Percentiles rank a stretch among this genome's conserved stretches.
Conservation (phyloP, 1,140 invertebrate genomes). For the Thaumatotibia leucotreta region DNA sequence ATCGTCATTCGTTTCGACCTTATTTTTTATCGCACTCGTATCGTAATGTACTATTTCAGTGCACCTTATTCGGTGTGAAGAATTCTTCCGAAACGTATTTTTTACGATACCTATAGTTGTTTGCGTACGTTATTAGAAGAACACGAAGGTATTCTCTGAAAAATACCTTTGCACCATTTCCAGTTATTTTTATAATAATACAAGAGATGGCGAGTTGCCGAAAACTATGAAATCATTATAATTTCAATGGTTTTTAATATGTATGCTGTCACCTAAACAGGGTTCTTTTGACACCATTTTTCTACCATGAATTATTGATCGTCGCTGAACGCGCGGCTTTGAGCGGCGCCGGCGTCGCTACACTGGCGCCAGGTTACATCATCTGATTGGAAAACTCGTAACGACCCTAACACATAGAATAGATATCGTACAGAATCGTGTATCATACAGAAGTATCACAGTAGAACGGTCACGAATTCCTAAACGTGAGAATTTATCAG, state of each 20-base stretch:
- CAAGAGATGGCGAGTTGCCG: slow-evolving; percentile 1
- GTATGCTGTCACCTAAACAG: slow-evolving; percentile 1
- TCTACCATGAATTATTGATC: slow-evolving; percentile 14
- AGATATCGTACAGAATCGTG: no score
- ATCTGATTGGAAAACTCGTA: slow-evolving; percentile 63
- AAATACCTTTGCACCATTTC: not conserved
- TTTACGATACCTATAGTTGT: no score
- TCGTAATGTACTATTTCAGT: no score
- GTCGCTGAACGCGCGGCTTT: not conserved
- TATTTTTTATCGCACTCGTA: no score
- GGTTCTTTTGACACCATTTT: slow-evolving; percentile 10
- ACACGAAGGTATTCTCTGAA: no score
- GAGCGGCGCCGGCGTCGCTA: slow-evolving; percentile 34
- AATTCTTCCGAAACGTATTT: no score
- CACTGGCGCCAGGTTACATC: slow-evolving; percentile 61
- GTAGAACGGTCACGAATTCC: no score
- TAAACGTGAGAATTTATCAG: no score
- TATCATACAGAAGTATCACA: no score
- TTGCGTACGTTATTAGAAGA: no score
- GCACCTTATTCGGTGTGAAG: no score
- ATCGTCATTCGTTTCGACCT: no score
- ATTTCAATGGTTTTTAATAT: not conserved
- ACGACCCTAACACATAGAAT: slow-evolving; percentile 44
- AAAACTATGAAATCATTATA: not conserved
- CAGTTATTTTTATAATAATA: not conserved